Percentiles rank a stretch among this genome's conserved stretches.
These are phyloP conservation scores for Mesochorus sp. DNA, from an alignment of 2,888 invertebrate species.

Conservation along the genomic window DNA sequence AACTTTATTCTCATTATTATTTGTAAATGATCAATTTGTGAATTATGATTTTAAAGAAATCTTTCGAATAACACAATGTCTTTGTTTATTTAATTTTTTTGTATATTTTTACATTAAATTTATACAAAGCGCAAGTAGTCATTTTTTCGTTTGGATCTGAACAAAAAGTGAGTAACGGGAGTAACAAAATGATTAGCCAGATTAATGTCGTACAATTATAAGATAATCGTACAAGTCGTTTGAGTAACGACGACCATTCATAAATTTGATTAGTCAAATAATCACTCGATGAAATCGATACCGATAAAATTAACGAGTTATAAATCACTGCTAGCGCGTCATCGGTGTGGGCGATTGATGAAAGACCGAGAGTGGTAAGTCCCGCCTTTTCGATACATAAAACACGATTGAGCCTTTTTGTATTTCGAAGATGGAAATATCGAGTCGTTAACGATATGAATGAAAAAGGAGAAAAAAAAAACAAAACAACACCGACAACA, in stretches of 20 bases:
- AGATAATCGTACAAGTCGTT: neutral
- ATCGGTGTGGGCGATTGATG: conserved; percentile 12
- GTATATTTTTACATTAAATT: too few relatives aligned
- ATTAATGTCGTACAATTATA: too few relatives aligned
- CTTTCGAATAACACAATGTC: too few relatives aligned
- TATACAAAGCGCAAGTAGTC: neutral
- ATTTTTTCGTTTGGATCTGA: neutral
- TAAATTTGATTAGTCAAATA: conserved; percentile 1
- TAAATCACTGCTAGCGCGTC: neutral
- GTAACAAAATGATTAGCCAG: too few relatives aligned
- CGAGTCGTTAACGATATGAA: neutral
- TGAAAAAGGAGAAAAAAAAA: conserved; percentile 6
- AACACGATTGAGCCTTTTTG: conserved; percentile 14
- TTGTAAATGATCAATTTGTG: too few relatives aligned
- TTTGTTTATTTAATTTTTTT: too few relatives aligned
- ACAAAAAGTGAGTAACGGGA: neutral
- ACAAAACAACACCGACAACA: too few relatives aligned
- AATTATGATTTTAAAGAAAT: too few relatives aligned
- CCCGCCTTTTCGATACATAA: neutral
- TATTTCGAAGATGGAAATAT: neutral
- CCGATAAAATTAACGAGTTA: conserved; percentile 18
- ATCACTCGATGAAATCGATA: conserved; percentile 33
- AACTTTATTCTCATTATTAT: too few relatives aligned
- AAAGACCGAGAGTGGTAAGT: neutral
- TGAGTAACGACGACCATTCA: neutral